These are phyloP conservation scores for Cyanoderma ruficeps DNA, from an alignment of 2,113 vertebrate genomes.

Conservation along the genomic window DNA sequence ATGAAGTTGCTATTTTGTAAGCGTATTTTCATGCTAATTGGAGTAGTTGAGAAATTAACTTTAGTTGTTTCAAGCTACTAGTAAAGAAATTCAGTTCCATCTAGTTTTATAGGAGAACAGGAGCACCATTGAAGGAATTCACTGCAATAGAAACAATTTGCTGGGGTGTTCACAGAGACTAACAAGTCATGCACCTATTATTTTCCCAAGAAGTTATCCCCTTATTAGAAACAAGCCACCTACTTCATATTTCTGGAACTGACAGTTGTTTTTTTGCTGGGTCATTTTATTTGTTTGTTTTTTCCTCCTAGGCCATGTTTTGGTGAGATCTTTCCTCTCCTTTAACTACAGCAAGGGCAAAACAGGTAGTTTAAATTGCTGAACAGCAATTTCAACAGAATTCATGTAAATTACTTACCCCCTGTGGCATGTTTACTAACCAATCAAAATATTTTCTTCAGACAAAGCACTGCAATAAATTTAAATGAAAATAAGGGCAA, in stretches of 20 bases:
- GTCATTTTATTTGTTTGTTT: background rate
- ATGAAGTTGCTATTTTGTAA: background rate
- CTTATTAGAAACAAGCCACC: background rate
- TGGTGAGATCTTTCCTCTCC: background rate
- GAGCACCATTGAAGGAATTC: background rate
- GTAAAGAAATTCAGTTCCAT: constrained; percentile 9
- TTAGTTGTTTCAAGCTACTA: background rate
- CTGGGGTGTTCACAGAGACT: background rate
- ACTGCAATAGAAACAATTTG: background rate
- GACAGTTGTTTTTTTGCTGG: rapidly evolving
- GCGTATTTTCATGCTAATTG: background rate
- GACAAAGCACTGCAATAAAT: constrained; percentile 62
- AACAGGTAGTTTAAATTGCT: constrained; percentile 25
- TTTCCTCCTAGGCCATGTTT: background rate
- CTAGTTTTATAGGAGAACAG: background rate
- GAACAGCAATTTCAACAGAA: constrained; percentile 32
- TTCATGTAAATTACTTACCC: constrained; percentile 50
- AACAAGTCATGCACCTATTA: background rate
- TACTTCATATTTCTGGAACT: background rate
- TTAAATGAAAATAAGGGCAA: constrained; percentile 57
- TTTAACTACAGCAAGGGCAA: background rate
- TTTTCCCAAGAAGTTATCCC: background rate
- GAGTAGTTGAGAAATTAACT: background rate
- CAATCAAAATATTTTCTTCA: constrained; percentile 61
- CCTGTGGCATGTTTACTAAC: constrained; percentile 58